These are phyloP conservation scores for Pachyramphus minor DNA, from an alignment of 2,113 vertebrate genomes.

Conservation along the genomic window DNA sequence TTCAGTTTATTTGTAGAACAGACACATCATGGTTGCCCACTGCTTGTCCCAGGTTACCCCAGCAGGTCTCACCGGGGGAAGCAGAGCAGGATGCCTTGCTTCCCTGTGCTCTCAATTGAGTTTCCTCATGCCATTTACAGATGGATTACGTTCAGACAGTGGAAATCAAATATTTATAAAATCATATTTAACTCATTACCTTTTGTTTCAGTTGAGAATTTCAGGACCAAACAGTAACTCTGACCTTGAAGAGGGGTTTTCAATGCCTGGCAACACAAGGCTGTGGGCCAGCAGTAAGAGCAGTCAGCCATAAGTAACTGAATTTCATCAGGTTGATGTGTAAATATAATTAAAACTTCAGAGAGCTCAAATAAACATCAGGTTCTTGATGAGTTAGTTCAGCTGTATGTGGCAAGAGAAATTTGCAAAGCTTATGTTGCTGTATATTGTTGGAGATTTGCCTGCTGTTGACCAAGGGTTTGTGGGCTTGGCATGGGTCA, in stretches of 20 bases:
- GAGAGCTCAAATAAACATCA: constrained; percentile 10
- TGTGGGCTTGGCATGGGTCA: not conserved
- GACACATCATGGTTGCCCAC: rapidly evolving
- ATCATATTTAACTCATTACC: constrained; percentile 24
- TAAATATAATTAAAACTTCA: constrained; percentile 36
- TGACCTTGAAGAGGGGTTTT: not conserved
- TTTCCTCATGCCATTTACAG: not conserved
- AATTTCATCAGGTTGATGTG: not conserved
- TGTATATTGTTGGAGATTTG: not conserved
- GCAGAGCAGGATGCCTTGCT: not conserved
- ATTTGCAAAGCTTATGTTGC: not conserved
- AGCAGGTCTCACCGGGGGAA: not conserved
- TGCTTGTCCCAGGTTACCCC: not conserved
- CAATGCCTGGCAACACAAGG: not conserved
- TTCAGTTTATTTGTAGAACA: not conserved
- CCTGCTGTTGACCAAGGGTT: not conserved
- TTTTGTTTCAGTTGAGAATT: constrained; percentile 15
- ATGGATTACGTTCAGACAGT: not conserved
- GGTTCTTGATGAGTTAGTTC: not conserved
- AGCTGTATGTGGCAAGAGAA: constrained; percentile 1
- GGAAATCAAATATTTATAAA: constrained; percentile 53
- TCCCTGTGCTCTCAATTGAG: not conserved
- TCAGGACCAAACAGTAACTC: not conserved
- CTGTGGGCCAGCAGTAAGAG: not conserved
- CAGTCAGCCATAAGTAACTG: not conserved